These are phyloP conservation scores for Drosophila bunnanda DNA, from an alignment of 2,888 invertebrate genomes.

Conservation along the genomic window DNA sequence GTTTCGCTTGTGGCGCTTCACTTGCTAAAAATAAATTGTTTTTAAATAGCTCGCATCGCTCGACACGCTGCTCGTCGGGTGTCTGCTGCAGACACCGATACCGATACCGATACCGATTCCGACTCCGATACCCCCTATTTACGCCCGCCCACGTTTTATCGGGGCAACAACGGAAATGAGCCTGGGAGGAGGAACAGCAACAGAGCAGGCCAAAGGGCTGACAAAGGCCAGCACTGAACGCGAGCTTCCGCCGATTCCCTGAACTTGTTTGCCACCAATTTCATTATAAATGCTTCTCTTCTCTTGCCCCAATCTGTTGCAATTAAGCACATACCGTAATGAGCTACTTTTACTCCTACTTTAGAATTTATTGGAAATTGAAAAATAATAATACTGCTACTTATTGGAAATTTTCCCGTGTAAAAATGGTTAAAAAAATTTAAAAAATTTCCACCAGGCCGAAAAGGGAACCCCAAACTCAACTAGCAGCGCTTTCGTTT, in stretches of 20 bases:
- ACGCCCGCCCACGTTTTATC: conserved; percentile 18
- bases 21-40: conserved; percentile 79
- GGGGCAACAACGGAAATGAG: conserved; percentile 14
- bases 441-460: conserved; percentile 16
- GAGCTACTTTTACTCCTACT: neutral
- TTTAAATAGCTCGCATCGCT: conserved; percentile 75
- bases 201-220: conserved; percentile 40
- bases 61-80: conserved; percentile 39
- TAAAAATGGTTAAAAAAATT: neutral
- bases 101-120: conserved; percentile 16
- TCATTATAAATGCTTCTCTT: conserved; percentile 45
- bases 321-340: neutral
- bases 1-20: conserved; percentile 67
- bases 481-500: conserved; percentile 20
- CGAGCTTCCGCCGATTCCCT: conserved; percentile 61
- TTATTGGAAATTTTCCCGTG: neutral
- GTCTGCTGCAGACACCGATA: conserved; percentile 27
- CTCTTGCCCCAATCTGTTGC: conserved; percentile 18
- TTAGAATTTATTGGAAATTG: neutral
- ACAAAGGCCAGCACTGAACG: conserved; percentile 63
- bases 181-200: conserved; percentile 25
- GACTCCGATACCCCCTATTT: conserved; percentile 27
- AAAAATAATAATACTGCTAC: neutral
- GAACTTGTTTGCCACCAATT: conserved; percentile 73
- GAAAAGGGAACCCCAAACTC: neutral